phyloP scores from a whole-genome alignment of 2,797 vertebrate genomes.

The Novumbra hubbsi region DNA sequence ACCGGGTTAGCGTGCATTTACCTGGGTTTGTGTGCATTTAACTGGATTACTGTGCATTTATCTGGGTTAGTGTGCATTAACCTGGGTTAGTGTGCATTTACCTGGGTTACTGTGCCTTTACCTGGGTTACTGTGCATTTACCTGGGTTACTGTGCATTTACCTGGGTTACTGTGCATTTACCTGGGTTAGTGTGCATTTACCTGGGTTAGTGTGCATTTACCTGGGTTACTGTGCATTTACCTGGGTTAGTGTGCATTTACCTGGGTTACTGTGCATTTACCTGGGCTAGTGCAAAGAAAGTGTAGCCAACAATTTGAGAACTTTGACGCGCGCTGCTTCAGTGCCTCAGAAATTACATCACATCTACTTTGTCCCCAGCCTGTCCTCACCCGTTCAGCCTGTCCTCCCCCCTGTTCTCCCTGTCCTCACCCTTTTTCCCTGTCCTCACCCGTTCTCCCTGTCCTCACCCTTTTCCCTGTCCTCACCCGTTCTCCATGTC shows the following conservation, averaged over 20 bases:
- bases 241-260: neutral
- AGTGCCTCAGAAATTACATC: neutral
- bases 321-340: neutral
- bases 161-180: no score
- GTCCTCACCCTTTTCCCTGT: neutral
- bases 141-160: neutral
- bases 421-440: neutral
- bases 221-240: no score
- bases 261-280: neutral
- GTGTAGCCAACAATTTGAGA: neutral
- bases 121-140: neutral
- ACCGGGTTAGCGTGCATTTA: no score
- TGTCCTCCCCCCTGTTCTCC: neutral
- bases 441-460: neutral
- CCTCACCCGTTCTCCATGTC: neutral
- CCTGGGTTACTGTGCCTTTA: neutral
- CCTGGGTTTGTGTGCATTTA: neutral
- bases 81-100: neutral
- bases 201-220: neutral
- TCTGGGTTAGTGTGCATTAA: neutral
- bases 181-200: neutral
- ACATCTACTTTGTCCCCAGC: neutral
- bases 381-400: neutral
- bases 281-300: neutral
- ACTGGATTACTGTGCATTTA: no score